These are phyloP conservation scores for Lingula anatina DNA, from an alignment of 2,888 invertebrate species.

Conservation along the genomic window DNA sequence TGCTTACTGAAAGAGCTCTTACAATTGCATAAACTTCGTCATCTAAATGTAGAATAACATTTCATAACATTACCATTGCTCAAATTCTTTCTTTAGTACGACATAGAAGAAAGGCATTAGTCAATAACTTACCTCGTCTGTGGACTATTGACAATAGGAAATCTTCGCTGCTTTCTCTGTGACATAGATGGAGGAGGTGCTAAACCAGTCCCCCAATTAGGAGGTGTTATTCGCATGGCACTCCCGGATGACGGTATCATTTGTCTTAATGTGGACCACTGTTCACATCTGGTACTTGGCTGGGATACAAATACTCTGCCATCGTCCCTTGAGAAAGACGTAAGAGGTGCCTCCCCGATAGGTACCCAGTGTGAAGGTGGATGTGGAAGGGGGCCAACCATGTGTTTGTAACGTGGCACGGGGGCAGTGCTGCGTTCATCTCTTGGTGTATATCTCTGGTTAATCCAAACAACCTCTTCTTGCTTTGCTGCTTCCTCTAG, in stretches of 20 bases:
- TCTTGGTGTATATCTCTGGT: constrained; percentile 37
- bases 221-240: constrained; percentile 16
- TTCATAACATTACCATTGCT: too few species aligned
- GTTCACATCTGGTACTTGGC: constrained; percentile 31
- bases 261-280: constrained; percentile 43
- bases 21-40: too few species aligned
- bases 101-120: constrained; percentile 2
- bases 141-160: constrained; percentile 39
- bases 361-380: constrained; percentile 29
- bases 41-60: too few species aligned
- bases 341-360: constrained; percentile 21
- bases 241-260: constrained; percentile 38
- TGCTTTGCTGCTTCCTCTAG: too few species aligned
- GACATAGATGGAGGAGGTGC: constrained; percentile 17
- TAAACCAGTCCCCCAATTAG: constrained; percentile 38
- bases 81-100: too few species aligned
- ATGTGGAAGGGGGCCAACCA: constrained; percentile 24
- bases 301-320: constrained; percentile 18
- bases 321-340: constrained; percentile 22
- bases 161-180: constrained; percentile 14
- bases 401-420: constrained; percentile 36
- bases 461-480: constrained; percentile 43
- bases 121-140: constrained; percentile 37
- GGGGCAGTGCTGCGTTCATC: constrained; percentile 39
- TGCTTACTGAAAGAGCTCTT: too few species aligned